A percentile compares a stretch with the other conserved stretches of the same genome.
Conservation (phyloP, 2,113 vertebrate species). For the Coryphaenoides rupestris region DNA sequence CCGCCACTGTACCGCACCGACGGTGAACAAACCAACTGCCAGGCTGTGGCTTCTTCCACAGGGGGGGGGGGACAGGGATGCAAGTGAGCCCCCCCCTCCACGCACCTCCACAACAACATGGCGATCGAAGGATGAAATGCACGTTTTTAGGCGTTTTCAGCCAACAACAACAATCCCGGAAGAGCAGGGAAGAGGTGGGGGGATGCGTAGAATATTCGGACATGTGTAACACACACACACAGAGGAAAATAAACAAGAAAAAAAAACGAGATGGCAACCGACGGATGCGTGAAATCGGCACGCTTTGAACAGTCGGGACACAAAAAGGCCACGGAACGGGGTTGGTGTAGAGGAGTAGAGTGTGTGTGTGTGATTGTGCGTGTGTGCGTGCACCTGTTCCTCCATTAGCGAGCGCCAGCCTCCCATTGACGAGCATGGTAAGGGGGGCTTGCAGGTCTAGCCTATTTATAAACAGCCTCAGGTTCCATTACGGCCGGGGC, state of each 20-base stretch:
- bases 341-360: background rate
- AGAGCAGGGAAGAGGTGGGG: slow-evolving; percentile 14
- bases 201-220: background rate
- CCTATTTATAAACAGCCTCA: slow-evolving; percentile 67
- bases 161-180: slow-evolving; percentile 26
- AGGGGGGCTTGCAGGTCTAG: slow-evolving; percentile 40
- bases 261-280: background rate
- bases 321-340: background rate
- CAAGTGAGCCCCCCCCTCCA: slow-evolving; percentile 48
- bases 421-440: slow-evolving; percentile 60
- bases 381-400: slow-evolving; percentile 62
- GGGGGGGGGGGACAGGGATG: slow-evolving; percentile 53
- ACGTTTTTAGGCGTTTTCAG: no score
- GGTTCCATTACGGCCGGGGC: slow-evolving; percentile 62
- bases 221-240: no score
- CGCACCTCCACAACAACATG: slow-evolving; percentile 57
- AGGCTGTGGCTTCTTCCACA: slow-evolving; percentile 46
- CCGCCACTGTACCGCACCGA: background rate
- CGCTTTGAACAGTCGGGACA: slow-evolving; percentile 33
- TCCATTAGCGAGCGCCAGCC: slow-evolving; percentile 42
- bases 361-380: no score
- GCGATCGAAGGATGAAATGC: slow-evolving; percentile 43
- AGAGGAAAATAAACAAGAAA: no score
- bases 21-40: slow-evolving; percentile 33
- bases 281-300: background rate